Percentiles rank a stretch among this genome's conserved stretches.
phyloP scores from a whole-genome alignment of 2,888 invertebrate genomes.

The Isoperla grammatica region DNA sequence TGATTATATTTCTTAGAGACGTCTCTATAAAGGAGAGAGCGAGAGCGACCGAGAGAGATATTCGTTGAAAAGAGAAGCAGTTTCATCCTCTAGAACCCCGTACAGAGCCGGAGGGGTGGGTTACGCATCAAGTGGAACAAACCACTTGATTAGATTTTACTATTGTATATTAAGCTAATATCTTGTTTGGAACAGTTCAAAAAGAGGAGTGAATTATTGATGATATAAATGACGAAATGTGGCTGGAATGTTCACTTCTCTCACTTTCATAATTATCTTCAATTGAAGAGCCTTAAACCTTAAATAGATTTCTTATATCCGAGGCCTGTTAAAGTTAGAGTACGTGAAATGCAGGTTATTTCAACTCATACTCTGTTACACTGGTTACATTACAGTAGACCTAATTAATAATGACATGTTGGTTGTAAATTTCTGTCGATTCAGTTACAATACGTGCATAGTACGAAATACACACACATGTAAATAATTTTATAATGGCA shows the following conservation, averaged over 20 bases:
- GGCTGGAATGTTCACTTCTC: constrained; percentile 3
- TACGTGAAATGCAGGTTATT: constrained; percentile 15
- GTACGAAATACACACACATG: too few relatives aligned
- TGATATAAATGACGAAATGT: not conserved
- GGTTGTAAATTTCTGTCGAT: not conserved
- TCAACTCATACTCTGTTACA: not conserved
- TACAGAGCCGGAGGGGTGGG: too few relatives aligned
- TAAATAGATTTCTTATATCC: not conserved
- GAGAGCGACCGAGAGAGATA: too few relatives aligned
- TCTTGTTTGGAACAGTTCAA: constrained; percentile 9
- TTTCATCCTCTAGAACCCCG: too few relatives aligned
- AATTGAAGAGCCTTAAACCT: constrained; percentile 11
- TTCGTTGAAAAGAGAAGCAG: too few relatives aligned
- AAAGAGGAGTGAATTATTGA: not conserved
- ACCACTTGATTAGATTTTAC: constrained; percentile 7
- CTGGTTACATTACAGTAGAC: not conserved
- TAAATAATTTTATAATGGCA: not conserved
- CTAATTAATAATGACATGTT: not conserved
- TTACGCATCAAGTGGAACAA: too few relatives aligned
- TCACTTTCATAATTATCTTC: constrained; percentile 19
- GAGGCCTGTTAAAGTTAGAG: not conserved
- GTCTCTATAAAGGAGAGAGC: too few relatives aligned
- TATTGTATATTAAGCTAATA: constrained; percentile 15
- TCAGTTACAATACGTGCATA: not conserved
- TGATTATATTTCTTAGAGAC: constrained; percentile 11